phyloP scores from a whole-genome alignment of 2,797 vertebrate genomes.

The Squalus acanthias region DNA sequence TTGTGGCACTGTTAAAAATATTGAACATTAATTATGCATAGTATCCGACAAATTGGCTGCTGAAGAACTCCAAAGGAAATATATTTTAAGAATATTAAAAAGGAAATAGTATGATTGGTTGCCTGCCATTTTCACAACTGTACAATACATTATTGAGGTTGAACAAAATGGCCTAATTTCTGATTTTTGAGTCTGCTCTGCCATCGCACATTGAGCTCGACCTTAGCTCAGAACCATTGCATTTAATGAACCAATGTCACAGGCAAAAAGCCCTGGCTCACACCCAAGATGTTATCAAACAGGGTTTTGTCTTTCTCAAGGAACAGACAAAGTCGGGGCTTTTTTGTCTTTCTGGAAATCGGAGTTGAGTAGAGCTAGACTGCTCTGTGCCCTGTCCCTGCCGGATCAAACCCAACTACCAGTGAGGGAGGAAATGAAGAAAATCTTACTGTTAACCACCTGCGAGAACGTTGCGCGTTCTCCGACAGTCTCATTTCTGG shows the following conservation, averaged over 20 bases:
- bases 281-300: background rate
- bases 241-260: background rate
- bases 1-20: no score
- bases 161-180: background rate
- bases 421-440: background rate
- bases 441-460: background rate
- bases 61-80: background rate
- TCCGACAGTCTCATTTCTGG: background rate
- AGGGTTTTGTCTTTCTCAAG: conserved; percentile 26
- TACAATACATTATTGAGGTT: background rate
- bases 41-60: background rate
- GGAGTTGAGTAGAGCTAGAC: background rate
- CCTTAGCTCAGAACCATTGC: background rate
- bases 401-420: background rate
- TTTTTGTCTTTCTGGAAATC: background rate
- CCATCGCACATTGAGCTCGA: background rate
- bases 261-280: background rate
- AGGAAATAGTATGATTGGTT: background rate
- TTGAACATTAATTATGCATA: background rate
- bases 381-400: background rate
- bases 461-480: background rate
- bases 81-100: background rate
- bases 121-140: background rate
- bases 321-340: background rate
- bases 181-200: background rate